These are phyloP conservation scores for Montipora capitata DNA, from an alignment of 92 coral and sea anemone genomes.

Conservation along the genomic window DNA sequence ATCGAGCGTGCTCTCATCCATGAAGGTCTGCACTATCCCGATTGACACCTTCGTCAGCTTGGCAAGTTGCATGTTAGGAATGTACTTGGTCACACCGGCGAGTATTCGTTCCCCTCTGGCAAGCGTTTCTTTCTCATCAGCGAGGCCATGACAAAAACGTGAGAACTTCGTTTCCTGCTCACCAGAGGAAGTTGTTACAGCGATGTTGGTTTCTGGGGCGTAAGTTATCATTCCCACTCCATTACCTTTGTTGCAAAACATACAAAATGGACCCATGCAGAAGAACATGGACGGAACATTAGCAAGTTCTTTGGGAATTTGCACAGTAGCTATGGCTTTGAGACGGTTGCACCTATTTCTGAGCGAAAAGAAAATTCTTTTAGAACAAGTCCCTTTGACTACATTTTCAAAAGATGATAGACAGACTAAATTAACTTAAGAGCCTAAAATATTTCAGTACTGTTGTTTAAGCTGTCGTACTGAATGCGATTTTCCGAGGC, in stretches of 20 bases:
- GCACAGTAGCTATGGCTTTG: slow-evolving; percentile 71
- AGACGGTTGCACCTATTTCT: slow-evolving; percentile 64
- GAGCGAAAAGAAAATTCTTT: not conserved
- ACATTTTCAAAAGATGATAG: no score
- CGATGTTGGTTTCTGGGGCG: slow-evolving; percentile 82
- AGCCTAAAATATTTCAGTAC: no score
- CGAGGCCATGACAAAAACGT: slow-evolving; percentile 1
- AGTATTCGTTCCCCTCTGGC: slow-evolving; percentile 65
- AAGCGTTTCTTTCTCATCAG: slow-evolving; percentile 41
- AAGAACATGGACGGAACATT: slow-evolving; percentile 81
- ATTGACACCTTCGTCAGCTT: slow-evolving; percentile 60
- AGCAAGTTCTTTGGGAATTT: slow-evolving; percentile 58
- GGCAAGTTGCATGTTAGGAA: slow-evolving; percentile 68
- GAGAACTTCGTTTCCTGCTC: slow-evolving; percentile 47
- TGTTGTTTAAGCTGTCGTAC: no score
- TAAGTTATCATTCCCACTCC: slow-evolving; percentile 78
- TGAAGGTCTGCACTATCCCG: slow-evolving; percentile 71
- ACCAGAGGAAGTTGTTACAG: slow-evolving; percentile 39
- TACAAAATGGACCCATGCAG: slow-evolving; percentile 77
- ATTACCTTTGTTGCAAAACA: slow-evolving; percentile 77
- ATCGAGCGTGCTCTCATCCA: slow-evolving; percentile 25
- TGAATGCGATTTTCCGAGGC: no score
- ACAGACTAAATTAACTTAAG: no score
- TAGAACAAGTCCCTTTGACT: not conserved
- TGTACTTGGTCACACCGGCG: slow-evolving; percentile 63